Evolutionary conservation across 2,797 vertebrate species (phyloP).

Genomic region (Anguilla anguilla): DNA sequence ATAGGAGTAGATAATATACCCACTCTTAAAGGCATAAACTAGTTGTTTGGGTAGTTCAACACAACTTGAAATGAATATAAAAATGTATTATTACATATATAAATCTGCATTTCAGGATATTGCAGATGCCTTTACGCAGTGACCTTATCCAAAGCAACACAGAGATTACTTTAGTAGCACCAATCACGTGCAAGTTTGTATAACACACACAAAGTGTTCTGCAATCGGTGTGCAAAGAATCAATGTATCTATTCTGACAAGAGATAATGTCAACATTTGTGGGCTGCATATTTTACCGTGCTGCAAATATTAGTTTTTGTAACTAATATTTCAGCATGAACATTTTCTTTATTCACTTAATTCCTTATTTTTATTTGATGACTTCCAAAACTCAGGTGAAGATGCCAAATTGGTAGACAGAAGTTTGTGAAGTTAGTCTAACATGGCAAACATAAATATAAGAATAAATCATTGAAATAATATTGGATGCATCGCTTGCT

Average conservation of each 20-base stretch:
- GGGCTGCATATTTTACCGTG: not conserved
- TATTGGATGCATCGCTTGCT: not conserved
- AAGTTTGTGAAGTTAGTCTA: not conserved
- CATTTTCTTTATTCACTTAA: not conserved
- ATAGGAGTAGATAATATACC: not conserved
- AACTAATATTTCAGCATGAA: not conserved
- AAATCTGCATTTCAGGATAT: not conserved
- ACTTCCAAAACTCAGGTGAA: not conserved
- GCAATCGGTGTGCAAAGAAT: not conserved
- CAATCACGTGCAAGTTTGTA: not conserved
- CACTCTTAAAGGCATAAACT: not conserved
- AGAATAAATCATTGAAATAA: no score
- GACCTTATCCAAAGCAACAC: not conserved
- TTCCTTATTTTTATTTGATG: not conserved
- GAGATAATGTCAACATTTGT: not conserved
- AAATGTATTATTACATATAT: not conserved
- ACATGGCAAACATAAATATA: not conserved
- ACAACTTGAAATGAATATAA: not conserved
- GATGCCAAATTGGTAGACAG: not conserved
- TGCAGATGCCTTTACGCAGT: not conserved
- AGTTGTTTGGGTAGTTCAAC: not conserved
- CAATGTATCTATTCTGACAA: not conserved
- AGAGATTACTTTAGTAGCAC: not conserved
- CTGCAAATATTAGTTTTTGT: not conserved
- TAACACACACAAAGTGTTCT: not conserved